Evolutionary conservation across 2,113 vertebrate species (phyloP), one percentile per base, ranked within the genome.

Genomic region (Actenoides hombroni): DNA sequence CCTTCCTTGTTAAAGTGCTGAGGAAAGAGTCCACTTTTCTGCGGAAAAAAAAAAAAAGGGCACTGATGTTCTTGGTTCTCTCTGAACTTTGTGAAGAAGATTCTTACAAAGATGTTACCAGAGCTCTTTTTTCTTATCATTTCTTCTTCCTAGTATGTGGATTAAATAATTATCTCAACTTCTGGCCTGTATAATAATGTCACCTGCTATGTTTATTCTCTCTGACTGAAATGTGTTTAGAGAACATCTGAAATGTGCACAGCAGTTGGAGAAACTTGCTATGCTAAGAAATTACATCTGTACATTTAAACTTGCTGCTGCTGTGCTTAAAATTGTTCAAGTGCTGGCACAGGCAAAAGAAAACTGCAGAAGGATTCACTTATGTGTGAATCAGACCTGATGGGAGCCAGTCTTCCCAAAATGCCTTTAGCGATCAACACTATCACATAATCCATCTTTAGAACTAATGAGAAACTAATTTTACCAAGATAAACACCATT

Each of bases 161-260:
- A 79, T 87, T 95, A 91, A 94, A 91, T 78, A 65, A 82, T 95
- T 94, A 78, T 82, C 74, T 89, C 84, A 88, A 67, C 49, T 96
- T 96, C 93, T 91, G 51, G 63, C 23, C 75, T 16, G 35, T 74
- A 67, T 69, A 95, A 92, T 87, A 83, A 54, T 29, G 13, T 94
- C 68, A 88, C 64, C 63, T 81, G 71, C 60, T 90, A 93, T 2
- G 3, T 83, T 91, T 87, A 77, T 77, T 90, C 54, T 65, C 19
- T 88, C 63, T 88, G 49, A 11, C 49, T 94, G 24, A 23, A 31
- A 46, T 18, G n/a, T n/a, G 28, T 83, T 90, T 94, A 46, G 40
- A 76, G 63, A 92, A 80, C 6, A 87, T 59, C 16, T 90, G 46
- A 87, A 95, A 94, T 46, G 33, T 16, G 16, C 78, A 77, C 87